Evolutionary conservation across 53 echinoderm and acorn worm genomes (phyloP).

Genomic region (Paelopatides confundens): DNA sequence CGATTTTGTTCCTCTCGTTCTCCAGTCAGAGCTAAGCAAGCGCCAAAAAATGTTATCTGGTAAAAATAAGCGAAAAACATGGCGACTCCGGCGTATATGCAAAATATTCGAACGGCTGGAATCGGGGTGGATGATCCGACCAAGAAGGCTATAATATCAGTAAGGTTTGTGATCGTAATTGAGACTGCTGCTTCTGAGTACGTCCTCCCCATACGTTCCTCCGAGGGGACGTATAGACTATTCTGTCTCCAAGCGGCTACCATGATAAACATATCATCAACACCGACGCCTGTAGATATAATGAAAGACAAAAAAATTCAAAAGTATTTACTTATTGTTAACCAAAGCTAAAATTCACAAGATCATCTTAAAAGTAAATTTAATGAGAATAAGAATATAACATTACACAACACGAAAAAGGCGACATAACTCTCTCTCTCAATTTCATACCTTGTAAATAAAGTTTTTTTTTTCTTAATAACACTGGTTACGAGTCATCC

Average conservation of each 20-base stretch:
- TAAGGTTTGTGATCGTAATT: constrained; percentile 96
- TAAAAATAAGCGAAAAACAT: constrained; percentile 79
- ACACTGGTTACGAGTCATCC: too few species aligned
- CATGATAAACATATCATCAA: constrained; percentile 99
- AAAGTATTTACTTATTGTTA: background rate
- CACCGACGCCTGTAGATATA: constrained; percentile 84
- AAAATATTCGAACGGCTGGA: constrained; percentile 89
- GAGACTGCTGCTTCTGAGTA: constrained; percentile 96
- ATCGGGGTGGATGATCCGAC: constrained; percentile 88
- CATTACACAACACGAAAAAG: too few species aligned
- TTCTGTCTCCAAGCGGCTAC: constrained; percentile 94
- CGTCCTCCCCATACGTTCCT: constrained; percentile 90
- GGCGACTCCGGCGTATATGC: constrained; percentile 78
- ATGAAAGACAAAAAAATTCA: background rate
- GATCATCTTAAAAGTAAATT: background rate
- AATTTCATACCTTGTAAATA: too few species aligned
- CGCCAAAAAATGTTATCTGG: constrained; percentile 77
- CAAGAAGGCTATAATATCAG: constrained; percentile 88
- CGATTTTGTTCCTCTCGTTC: constrained; percentile 70
- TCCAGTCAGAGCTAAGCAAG: constrained; percentile 71
- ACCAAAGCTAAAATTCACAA: background rate
- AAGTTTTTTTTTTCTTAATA: too few species aligned
- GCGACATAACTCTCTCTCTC: too few species aligned
- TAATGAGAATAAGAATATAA: background rate
- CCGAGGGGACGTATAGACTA: constrained; percentile 74